phyloP scores from a whole-genome alignment of 1,140 invertebrate genomes.

The Ostrea edulis region DNA sequence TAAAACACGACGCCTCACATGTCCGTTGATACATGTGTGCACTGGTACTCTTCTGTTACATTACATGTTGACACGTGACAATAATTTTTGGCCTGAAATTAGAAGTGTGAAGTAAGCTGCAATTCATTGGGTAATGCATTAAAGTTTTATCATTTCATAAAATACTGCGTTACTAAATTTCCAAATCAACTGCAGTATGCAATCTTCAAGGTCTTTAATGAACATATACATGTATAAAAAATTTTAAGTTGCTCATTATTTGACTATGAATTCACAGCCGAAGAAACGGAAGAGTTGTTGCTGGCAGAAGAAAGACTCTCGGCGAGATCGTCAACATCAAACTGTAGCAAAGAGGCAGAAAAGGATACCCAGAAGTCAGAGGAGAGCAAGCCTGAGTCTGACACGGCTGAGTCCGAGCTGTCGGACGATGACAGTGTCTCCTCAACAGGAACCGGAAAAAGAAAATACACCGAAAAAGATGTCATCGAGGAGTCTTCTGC shows the following conservation, averaged over 20 bases:
- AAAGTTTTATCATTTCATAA: too few relatives aligned
- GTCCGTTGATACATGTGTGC: too few relatives aligned
- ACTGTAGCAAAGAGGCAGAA: not conserved
- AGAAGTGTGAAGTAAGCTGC: too few relatives aligned
- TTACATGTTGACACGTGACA: too few relatives aligned
- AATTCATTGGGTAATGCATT: too few relatives aligned
- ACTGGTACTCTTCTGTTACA: too few relatives aligned
- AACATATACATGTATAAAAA: too few relatives aligned
- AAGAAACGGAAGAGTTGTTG: slow-evolving; percentile 10
- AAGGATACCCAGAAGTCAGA: not conserved
- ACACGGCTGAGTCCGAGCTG: slow-evolving; percentile 4
- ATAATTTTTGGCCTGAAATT: too few relatives aligned
- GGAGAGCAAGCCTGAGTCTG: not conserved
- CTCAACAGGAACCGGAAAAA: not conserved
- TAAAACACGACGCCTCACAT: too few relatives aligned
- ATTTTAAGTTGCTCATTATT: not conserved
- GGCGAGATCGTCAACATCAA: not conserved
- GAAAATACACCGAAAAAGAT: not conserved
- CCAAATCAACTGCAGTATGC: too few relatives aligned
- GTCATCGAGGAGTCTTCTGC: not conserved
- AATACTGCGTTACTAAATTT: too few relatives aligned
- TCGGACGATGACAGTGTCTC: not conserved
- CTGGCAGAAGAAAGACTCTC: not conserved
- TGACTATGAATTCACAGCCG: not conserved
- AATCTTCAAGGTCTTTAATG: too few relatives aligned